A percentile compares a stretch with the other conserved stretches of the same genome.
Evolutionary conservation across 2,797 vertebrate species (phyloP).

Genomic region (Agapornis canus): DNA sequence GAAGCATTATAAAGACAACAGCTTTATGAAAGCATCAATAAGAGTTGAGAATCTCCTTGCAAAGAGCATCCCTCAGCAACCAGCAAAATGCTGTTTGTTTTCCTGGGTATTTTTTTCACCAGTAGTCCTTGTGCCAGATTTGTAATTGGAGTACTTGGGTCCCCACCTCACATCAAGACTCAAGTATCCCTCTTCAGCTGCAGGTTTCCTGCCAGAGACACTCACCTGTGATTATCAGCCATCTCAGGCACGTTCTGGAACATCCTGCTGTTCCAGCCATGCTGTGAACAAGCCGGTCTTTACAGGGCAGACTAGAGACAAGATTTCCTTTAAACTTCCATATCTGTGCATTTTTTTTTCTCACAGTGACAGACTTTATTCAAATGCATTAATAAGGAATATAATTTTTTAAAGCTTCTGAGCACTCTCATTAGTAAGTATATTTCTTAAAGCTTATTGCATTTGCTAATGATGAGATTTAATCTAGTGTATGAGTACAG

Average conservation of each 20-base stretch:
- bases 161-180: background rate
- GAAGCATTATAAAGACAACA: background rate
- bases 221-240: background rate
- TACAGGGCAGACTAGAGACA: background rate
- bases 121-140: background rate
- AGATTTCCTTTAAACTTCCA: background rate
- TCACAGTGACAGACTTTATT: background rate
- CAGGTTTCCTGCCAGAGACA: background rate
- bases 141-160: accelerated
- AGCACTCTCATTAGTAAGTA: background rate
- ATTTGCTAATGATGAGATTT: background rate
- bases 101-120: background rate
- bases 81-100: background rate
- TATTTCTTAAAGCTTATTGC: background rate
- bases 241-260: background rate
- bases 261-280: background rate
- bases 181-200: background rate
- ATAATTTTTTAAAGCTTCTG: background rate
- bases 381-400: background rate
- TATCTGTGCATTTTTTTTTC: background rate
- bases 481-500: background rate
- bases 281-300: background rate
- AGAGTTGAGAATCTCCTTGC: background rate
- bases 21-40: background rate
- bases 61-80: background rate